phyloP scores from a whole-genome alignment of 2,888 invertebrate species.

The Proisotoma minuta region DNA sequence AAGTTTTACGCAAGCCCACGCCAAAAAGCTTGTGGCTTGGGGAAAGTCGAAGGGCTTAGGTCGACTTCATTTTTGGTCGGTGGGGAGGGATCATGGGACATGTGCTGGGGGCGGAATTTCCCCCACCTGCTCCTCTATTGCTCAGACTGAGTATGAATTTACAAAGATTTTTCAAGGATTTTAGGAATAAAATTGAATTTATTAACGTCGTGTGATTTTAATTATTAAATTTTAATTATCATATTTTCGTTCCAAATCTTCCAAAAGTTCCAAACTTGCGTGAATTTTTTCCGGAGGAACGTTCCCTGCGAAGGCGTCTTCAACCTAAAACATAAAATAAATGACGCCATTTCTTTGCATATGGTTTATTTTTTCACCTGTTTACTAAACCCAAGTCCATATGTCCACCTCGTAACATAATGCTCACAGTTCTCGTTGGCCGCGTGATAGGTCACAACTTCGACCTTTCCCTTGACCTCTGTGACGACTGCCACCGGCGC shows the following conservation, averaged over 20 bases:
- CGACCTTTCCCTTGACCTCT: neutral
- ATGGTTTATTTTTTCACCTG: no score
- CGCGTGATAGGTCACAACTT: neutral
- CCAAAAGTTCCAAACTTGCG: neutral
- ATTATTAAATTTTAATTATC: no score
- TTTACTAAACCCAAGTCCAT: slow-evolving; percentile 11
- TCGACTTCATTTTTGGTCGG: slow-evolving; percentile 40
- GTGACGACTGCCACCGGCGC: neutral
- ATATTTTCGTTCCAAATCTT: neutral
- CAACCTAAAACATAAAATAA: no score
- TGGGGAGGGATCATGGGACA: slow-evolving; percentile 37
- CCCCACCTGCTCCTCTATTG: slow-evolving; percentile 35
- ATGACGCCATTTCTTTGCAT: no score
- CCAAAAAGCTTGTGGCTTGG: slow-evolving; percentile 37
- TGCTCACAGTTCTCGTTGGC: slow-evolving; percentile 6
- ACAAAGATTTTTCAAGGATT: slow-evolving; percentile 41
- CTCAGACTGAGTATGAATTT: slow-evolving; percentile 36
- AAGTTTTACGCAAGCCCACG: slow-evolving; percentile 24
- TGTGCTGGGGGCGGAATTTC: slow-evolving; percentile 34
- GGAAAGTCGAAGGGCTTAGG: slow-evolving; percentile 41
- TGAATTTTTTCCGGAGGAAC: neutral
- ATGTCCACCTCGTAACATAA: slow-evolving; percentile 7
- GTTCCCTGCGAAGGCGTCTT: neutral
- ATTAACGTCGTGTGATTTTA: no score
- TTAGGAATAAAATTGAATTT: no score